Base-by-base conservation (phyloP, 2,113 vertebrate species). In the Spizaetus ornatus region DNA sequence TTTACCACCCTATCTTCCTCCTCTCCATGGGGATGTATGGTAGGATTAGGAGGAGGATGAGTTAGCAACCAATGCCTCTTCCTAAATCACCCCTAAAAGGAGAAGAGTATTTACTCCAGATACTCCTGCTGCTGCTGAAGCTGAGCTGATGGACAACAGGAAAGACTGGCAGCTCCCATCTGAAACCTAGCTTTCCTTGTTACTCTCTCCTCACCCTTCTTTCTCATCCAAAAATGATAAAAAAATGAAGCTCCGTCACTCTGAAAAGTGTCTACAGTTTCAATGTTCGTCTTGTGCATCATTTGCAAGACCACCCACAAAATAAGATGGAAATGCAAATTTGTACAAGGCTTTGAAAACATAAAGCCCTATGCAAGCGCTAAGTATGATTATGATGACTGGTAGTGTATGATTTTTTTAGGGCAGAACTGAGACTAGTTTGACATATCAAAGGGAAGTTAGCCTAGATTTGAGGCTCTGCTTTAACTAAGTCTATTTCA, bases 401-500 rank as follows among this genome's bases (percentile, higher is more conserved):
- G 58, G 80, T 94, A 82, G 66, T 73, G 19, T 66, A n/a, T 67
- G 55, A 78, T 91, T 87, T 94, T 94, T 81, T 80, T 20, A 85
- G 67, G 56, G 42, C 42, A 96, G 58, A 91, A 62, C 32, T 82
- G 77, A 87, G 31, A 82, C 74, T 53, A 67, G 40, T 56, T 86
- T 95, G 86, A 90, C 87, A 79, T 86, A 89, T 80, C 78, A 96
- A 94, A 94, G 72, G 45, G 47, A 97, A 95, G 52, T 84, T 82
- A 77, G 77, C 78, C 58, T 66, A 63, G 67, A 95, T 90, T 71
- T 81, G 58, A 92, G 84, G 59, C 40, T 91, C 61, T 86, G 58
- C 80, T 96, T 96, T 96, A 91, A 84, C 82, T 86, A 96, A 97
- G 88, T 77, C 88, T 77, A 92, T 97, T 97, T 97, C 94, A 97